Evolutionary conservation across 1,140 invertebrate genomes (phyloP).

Genomic region (Aporrectodea caliginosa): DNA sequence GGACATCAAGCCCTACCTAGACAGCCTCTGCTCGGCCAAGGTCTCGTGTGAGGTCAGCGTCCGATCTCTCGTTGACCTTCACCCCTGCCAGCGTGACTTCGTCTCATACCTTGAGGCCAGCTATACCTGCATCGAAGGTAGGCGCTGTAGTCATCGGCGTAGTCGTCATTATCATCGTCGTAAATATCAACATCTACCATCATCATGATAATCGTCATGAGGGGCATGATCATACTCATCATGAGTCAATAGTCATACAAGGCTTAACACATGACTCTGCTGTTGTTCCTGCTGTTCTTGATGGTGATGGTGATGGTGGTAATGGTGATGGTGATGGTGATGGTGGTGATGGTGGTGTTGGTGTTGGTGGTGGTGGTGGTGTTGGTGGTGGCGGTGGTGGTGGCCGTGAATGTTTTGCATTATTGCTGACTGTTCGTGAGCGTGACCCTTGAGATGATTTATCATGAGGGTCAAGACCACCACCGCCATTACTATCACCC

Average conservation of each 20-base stretch:
- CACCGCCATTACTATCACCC: too few species aligned
- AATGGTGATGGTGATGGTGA: too few species aligned
- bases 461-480: too few species aligned
- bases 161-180: not conserved
- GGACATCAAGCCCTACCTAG: slow-evolving; percentile 14
- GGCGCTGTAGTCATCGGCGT: too few species aligned
- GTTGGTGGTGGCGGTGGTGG: too few species aligned
- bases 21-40: slow-evolving; percentile 14
- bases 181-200: not conserved
- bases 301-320: too few species aligned
- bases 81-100: slow-evolving; percentile 26
- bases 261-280: not conserved
- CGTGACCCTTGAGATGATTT: too few species aligned
- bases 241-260: not conserved
- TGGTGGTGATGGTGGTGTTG: too few species aligned
- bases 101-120: slow-evolving; percentile 13
- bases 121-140: slow-evolving; percentile 14
- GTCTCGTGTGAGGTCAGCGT: slow-evolving; percentile 11
- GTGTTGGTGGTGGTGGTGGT: too few species aligned
- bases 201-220: slow-evolving; percentile 9
- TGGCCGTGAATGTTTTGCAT: too few species aligned
- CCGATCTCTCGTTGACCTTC: slow-evolving; percentile 20
- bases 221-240: slow-evolving; percentile 9
- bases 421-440: too few species aligned
- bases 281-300: too few species aligned